phyloP scores from a whole-genome alignment of 2,797 vertebrate species.

The Neopelma chrysocephalum region DNA sequence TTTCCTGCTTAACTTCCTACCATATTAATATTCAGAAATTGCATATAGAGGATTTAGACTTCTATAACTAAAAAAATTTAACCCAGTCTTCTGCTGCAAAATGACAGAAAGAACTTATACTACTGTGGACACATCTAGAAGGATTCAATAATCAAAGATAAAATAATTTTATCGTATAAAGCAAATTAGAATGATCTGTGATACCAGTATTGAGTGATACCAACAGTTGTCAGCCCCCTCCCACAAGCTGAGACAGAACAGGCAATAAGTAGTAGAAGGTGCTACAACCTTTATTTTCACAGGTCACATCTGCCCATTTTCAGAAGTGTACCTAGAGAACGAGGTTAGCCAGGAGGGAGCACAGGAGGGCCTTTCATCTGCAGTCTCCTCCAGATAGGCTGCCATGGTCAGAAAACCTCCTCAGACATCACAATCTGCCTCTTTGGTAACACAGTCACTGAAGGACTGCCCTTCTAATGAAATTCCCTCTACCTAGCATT shows the following conservation, averaged over 20 bases:
- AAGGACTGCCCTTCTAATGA: not conserved
- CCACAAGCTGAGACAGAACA: not conserved
- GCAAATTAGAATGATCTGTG: not conserved
- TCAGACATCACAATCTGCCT: not conserved
- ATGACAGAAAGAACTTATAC: not conserved
- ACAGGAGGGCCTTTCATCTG: not conserved
- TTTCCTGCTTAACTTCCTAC: not conserved
- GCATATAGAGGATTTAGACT: not conserved
- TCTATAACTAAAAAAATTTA: not conserved
- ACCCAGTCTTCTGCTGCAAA: not conserved
- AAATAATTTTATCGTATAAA: not conserved
- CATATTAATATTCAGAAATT: not conserved
- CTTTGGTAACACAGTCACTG: not conserved
- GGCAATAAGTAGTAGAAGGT: not conserved
- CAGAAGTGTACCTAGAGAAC: not conserved
- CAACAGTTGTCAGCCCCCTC: not conserved
- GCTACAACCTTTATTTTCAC: not conserved
- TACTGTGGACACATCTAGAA: not conserved
- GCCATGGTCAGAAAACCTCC: not conserved
- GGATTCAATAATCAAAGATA: not conserved
- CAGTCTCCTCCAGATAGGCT: not conserved
- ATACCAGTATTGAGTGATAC: not conserved
- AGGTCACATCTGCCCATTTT: not conserved
- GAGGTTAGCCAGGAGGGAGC: not conserved
- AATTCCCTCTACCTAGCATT: not conserved